Conservation (phyloP, 2,888 invertebrate genomes). For the Platerodrilus igneus region DNA sequence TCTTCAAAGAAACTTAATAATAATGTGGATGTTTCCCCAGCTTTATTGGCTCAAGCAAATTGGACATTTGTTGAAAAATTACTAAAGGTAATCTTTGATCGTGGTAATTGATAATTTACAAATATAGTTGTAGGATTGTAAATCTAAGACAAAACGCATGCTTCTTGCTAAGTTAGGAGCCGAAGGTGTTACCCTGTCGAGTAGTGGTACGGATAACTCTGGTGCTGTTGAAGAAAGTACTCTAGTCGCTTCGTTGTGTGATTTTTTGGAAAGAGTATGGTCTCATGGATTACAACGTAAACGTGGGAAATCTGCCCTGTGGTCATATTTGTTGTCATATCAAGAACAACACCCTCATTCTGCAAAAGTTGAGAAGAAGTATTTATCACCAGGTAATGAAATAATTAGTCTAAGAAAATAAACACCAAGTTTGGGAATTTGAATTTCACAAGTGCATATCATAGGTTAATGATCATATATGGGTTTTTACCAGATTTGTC, state of each 20-base stretch:
- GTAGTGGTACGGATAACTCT: conserved; percentile 67
- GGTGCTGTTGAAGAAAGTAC: conserved; percentile 92
- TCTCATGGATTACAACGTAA: conserved; percentile 94
- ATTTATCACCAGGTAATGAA: conserved; percentile 49
- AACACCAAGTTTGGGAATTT: no score
- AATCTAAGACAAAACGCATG: conserved; percentile 96
- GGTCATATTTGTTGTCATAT: conserved; percentile 90
- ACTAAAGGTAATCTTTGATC: conserved; percentile 80
- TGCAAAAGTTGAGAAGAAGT: conserved; percentile 27
- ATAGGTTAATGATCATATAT: no score
- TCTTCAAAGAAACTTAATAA: conserved; percentile 28
- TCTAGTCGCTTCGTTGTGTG: conserved; percentile 95
- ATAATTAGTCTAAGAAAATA: conserved; percentile 5
- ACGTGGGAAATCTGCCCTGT: conserved; percentile 94
- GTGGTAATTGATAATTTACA: background rate
- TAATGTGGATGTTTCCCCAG: conserved; percentile 69
- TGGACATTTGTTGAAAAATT: conserved; percentile 97
- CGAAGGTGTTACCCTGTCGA: conserved; percentile 86
- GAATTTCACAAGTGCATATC: no score
- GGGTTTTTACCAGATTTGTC: no score
- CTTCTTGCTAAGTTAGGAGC: conserved; percentile 97
- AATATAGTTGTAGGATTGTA: conserved; percentile 65
- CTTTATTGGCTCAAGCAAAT: conserved; percentile 92
- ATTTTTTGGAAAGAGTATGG: conserved; percentile 95
- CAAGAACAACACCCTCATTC: conserved; percentile 56